These are phyloP conservation scores for Ptychoptera contaminata DNA, from an alignment of 2,888 invertebrate species.

Conservation along the genomic window DNA sequence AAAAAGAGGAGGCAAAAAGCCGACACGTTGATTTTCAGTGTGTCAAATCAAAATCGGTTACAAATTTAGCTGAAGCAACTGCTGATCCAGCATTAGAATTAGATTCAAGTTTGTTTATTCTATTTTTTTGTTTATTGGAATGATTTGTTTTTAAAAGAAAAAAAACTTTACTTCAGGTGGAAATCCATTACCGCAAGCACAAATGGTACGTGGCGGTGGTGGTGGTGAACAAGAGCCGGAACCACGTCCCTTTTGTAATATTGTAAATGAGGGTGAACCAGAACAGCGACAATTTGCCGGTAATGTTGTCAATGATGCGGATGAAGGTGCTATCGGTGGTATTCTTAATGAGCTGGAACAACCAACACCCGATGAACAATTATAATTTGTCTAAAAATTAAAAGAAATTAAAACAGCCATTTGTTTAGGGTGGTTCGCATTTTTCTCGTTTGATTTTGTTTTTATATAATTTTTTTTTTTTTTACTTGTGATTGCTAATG, in stretches of 20 bases:
- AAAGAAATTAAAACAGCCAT: neutral
- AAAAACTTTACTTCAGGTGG: conserved; percentile 18
- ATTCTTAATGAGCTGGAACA: conserved; percentile 20
- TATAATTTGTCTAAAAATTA: neutral
- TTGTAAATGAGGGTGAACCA: conserved; percentile 3
- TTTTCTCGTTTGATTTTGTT: no score
- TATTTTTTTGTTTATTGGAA: neutral
- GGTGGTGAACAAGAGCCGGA: conserved; percentile 16
- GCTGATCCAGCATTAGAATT: conserved; percentile 59
- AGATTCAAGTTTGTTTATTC: conserved; percentile 23
- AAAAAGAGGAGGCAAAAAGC: conserved; percentile 98
- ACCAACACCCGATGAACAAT: conserved; percentile 15
- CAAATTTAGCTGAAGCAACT: conserved; percentile 88
- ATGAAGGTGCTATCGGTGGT: conserved; percentile 23
- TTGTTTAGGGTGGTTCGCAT: no score
- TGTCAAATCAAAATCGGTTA: conserved; percentile 94
- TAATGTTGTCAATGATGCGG: conserved; percentile 15
- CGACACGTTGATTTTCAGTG: conserved; percentile 99
- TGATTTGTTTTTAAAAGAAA: neutral
- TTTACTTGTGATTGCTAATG: no score
- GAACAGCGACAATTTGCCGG: conserved; percentile 8
- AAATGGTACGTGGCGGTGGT: conserved; percentile 15
- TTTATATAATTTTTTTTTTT: no score
- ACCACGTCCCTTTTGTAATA: neutral
- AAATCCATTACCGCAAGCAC: conserved; percentile 25